These are phyloP conservation scores for Furnarius figulus DNA, from an alignment of 2,113 vertebrate species.

Conservation along the genomic window DNA sequence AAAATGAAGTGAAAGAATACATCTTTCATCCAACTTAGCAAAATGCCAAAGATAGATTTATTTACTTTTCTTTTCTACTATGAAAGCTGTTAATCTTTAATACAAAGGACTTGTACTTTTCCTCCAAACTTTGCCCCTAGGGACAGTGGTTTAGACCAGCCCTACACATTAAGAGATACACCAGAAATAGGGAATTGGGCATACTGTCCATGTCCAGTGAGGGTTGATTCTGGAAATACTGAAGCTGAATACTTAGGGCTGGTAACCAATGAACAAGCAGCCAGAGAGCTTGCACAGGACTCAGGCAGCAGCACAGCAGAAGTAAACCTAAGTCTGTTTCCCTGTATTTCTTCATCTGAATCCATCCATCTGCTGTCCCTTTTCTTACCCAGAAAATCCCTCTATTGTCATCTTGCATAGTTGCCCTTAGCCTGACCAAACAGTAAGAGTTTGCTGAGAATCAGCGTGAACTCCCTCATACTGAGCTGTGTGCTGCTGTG, in stretches of 20 bases:
- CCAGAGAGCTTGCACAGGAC: neutral
- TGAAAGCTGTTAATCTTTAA: neutral
- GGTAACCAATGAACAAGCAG: neutral
- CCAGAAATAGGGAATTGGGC: neutral
- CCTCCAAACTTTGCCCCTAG: neutral
- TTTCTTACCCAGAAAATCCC: accelerated
- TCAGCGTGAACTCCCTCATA: neutral
- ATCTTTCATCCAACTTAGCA: neutral
- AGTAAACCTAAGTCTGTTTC: neutral
- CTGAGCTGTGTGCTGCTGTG: neutral
- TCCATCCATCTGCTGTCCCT: neutral
- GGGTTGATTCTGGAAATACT: neutral
- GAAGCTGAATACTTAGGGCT: neutral
- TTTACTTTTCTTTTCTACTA: neutral
- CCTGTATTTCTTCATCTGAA: neutral
- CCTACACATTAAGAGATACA: neutral
- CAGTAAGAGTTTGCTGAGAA: neutral
- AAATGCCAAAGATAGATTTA: neutral
- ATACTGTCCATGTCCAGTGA: neutral
- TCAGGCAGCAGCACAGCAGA: neutral
- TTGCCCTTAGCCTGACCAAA: neutral
- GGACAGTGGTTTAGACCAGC: neutral
- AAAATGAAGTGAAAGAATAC: neutral
- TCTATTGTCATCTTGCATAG: accelerated
- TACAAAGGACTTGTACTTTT: neutral